Percentiles rank a stretch among this genome's conserved stretches.
phyloP scores from a whole-genome alignment of 2,797 vertebrate species.

The Pogoniulus pusillus region DNA sequence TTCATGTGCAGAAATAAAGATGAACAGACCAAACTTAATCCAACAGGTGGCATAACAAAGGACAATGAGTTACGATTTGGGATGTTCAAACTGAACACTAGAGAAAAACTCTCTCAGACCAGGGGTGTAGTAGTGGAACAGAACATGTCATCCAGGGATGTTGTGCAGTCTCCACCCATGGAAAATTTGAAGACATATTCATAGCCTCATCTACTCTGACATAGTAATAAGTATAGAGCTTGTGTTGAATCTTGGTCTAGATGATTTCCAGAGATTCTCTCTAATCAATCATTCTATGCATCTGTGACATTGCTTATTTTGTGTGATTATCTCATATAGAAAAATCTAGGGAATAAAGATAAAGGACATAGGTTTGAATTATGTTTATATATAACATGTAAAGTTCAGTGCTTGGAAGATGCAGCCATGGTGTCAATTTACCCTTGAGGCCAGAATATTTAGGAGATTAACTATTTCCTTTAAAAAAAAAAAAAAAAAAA shows the following conservation, averaged over 20 bases:
- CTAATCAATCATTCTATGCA: neutral
- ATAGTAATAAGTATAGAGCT: neutral
- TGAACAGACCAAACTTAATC: neutral
- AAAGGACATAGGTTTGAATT: neutral
- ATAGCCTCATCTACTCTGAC: neutral
- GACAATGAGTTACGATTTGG: neutral
- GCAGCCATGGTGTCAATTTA: neutral
- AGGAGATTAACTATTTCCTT: neutral
- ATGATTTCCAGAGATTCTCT: neutral
- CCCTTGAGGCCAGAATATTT: neutral
- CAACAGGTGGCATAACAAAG: rapidly evolving
- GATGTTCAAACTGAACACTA: neutral
- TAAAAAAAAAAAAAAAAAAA: rapidly evolving
- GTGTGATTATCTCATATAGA: neutral
- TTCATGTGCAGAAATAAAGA: rapidly evolving
- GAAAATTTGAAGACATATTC: neutral
- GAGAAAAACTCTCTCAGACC: neutral
- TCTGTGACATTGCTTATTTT: neutral
- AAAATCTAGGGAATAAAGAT: neutral
- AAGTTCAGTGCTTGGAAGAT: neutral
- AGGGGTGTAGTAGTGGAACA: rapidly evolving
- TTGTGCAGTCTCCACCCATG: rapidly evolving
- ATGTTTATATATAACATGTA: neutral
- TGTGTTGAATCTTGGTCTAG: neutral
- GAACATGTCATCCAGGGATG: neutral